Percentiles rank a stretch among this genome's conserved stretches.
Evolutionary conservation across 2,113 vertebrate species (phyloP).

Genomic region (western clawed frog (Xenopus tropicalis)): DNA sequence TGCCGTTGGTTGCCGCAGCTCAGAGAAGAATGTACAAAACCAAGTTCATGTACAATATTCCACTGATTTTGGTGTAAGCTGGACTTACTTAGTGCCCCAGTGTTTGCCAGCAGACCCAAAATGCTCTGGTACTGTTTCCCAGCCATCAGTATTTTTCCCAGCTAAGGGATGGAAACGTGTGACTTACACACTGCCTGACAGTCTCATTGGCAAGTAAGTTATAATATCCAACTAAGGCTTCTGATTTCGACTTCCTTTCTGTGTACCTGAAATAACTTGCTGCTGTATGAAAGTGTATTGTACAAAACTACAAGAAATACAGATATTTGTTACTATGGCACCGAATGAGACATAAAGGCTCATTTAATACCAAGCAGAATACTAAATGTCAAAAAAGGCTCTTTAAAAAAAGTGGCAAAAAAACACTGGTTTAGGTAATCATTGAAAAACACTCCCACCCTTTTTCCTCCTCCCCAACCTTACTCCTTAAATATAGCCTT

Average conservation of each 20-base stretch:
- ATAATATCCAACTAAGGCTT: conserved; percentile 24
- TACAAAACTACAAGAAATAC: too few relatives aligned
- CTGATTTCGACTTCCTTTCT: background rate
- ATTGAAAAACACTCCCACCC: too few relatives aligned
- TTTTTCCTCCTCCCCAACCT: too few relatives aligned
- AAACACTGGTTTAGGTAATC: too few relatives aligned
- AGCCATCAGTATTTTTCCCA: conserved; percentile 94
- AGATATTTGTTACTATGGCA: too few relatives aligned
- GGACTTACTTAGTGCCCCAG: conserved; percentile 93
- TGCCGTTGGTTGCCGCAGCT: conserved; percentile 84
- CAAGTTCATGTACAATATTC: conserved; percentile 95
- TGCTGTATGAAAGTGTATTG: too few relatives aligned
- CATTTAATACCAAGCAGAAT: too few relatives aligned
- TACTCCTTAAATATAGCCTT: too few relatives aligned
- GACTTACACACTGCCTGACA: conserved; percentile 84
- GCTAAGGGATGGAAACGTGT: conserved; percentile 89
- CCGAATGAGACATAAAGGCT: too few relatives aligned
- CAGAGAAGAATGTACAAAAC: conserved; percentile 82
- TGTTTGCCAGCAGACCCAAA: conserved; percentile 92
- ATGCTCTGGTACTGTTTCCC: conserved; percentile 87
- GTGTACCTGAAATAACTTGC: too few relatives aligned
- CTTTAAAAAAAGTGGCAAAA: too few relatives aligned
- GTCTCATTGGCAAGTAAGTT: conserved; percentile 86
- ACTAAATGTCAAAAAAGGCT: too few relatives aligned
- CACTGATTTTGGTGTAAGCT: conserved; percentile 90